These are phyloP conservation scores for Petrolisthes manimaculis DNA, from an alignment of 2,888 invertebrate genomes.

Conservation along the genomic window DNA sequence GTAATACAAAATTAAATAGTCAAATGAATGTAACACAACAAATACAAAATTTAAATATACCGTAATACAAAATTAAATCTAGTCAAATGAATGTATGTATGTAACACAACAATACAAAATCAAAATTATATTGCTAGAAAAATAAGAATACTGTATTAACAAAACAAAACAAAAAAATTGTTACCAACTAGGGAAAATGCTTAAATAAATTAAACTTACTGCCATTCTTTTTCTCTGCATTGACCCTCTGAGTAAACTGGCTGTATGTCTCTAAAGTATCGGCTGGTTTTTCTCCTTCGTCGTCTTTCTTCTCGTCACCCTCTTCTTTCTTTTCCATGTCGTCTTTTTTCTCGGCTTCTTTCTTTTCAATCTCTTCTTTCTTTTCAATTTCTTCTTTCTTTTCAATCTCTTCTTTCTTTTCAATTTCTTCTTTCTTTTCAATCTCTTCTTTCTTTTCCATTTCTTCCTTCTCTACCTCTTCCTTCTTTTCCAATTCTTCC, in stretches of 20 bases:
- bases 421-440: not conserved
- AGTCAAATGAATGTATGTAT: not conserved
- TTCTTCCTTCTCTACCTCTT: not conserved
- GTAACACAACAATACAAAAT: not conserved
- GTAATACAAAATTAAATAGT: no score
- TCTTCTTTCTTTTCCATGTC: slow-evolving; percentile 24
- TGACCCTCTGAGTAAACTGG: slow-evolving; percentile 65
- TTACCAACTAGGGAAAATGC: not conserved
- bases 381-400: not conserved
- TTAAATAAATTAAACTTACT: slow-evolving; percentile 32
- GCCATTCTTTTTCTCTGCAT: slow-evolving; percentile 64
- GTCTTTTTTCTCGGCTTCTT: not conserved
- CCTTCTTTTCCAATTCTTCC: not conserved
- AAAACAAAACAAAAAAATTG: no score
- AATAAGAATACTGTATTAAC: no score
- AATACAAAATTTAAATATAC: not conserved
- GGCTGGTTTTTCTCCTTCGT: slow-evolving; percentile 29
- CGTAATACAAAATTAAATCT: not conserved
- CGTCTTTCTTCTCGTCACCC: not conserved
- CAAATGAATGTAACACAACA: not conserved
- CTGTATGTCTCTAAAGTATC: slow-evolving; percentile 64
- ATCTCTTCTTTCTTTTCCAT: not conserved
- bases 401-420: not conserved
- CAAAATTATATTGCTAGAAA: not conserved
- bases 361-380: slow-evolving; percentile 16